Base-by-base conservation (phyloP, 2,888 invertebrate species). In the Aspidapion aeneum region DNA sequence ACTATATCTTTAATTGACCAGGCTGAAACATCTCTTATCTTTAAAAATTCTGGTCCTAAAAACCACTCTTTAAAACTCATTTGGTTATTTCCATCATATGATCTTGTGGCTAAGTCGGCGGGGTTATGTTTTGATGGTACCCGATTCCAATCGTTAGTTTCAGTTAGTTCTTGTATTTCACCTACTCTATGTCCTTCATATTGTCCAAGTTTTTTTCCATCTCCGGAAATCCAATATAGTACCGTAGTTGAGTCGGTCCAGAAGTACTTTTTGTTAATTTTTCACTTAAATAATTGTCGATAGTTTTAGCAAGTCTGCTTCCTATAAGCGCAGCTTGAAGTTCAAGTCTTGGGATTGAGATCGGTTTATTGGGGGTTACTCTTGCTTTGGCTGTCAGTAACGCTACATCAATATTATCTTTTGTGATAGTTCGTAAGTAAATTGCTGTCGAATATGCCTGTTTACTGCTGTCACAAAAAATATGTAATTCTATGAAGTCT, bases 401-500 rank as follows among this genome's bases (percentile, higher is more conserved):
- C 12, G 56, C 5, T 35, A 57, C 55, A 50, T 61, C 52, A 35
- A 57, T 61, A 16, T 17, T 19, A 16, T 61, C 35, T 19, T 57
- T 12, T 35, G 35, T 35, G 18, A 55, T 21, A 9, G 55, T 55
- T 56, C 63, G 55, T n/a, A 63, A 52, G 51, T 63, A 65, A 2
- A 58, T 60, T 54, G 63, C 49, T 19, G 48, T 17, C n/a, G 56
- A 55, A 17, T n/a, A 65, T n/a, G 57, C 62, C 57, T 63, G 48
- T 35, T 63, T 48, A 52, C 69, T 7, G 71, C 71, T 55, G 73
- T 72, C 52, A 70, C 65, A 52, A 72, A 65, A 74, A 1, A 68
- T 60, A 58, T 73, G 72, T 3, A 72, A 52, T 57, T 73, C 68
- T 9, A 58, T 49, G 1, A n/a, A 48, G 19, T 19, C 64, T 21